phyloP scores from a whole-genome alignment of 2,888 invertebrate species.

The Dorcus parallelipipedus region DNA sequence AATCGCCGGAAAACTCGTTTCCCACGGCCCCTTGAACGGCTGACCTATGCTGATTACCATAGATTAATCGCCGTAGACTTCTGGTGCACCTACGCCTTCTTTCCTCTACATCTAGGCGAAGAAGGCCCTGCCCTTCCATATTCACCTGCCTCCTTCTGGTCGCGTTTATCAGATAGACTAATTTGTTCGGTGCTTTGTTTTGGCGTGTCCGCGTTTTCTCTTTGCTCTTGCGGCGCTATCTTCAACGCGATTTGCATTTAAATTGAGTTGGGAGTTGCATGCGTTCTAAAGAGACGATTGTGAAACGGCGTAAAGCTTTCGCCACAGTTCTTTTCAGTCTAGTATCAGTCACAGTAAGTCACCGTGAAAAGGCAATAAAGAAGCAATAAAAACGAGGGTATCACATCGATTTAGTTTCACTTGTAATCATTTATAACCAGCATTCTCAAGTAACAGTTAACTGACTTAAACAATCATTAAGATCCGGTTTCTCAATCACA shows the following conservation, averaged over 20 bases:
- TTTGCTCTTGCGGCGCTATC: neutral
- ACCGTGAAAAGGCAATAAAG: no score
- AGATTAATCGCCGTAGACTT: conserved; percentile 31
- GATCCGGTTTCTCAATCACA: no score
- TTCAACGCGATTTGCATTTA: neutral
- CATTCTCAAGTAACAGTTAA: no score
- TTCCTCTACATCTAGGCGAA: neutral
- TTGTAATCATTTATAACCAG: no score
- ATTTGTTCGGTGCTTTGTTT: conserved; percentile 11
- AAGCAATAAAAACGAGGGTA: no score
- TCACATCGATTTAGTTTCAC: no score
- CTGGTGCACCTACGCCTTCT: conserved; percentile 25
- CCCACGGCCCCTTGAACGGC: conserved; percentile 32
- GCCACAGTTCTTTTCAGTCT: no score
- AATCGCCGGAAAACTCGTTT: conserved; percentile 24
- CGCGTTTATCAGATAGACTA: conserved; percentile 18
- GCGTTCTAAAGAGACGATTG: no score
- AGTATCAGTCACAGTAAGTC: no score
- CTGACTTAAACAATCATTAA: no score
- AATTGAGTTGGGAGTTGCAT: neutral
- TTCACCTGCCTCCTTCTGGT: conserved; percentile 9
- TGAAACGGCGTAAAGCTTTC: no score
- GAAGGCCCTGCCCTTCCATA: conserved; percentile 12
- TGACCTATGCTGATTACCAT: conserved; percentile 34
- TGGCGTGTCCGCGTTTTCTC: neutral